Conservation (phyloP, 2,888 invertebrate species). For the Steinernema hermaphroditum region DNA sequence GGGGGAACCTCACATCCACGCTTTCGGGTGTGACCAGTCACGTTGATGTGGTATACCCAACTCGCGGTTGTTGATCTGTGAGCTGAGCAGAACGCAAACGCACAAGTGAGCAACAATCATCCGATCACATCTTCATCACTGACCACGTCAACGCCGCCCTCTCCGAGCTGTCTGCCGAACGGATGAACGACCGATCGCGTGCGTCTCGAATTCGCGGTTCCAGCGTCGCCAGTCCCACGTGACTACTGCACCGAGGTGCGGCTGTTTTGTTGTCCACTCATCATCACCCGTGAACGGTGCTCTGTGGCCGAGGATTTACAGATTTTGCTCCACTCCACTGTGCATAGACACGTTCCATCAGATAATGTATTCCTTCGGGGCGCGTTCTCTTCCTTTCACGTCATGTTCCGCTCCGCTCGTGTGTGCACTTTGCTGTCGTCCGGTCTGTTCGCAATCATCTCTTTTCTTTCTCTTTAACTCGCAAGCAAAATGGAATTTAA, state of each 20-base stretch:
- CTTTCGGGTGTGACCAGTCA: no score
- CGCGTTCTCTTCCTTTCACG: neutral
- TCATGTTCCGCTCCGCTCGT: neutral
- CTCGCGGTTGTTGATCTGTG: neutral
- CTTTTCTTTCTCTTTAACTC: no score
- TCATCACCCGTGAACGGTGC: no score
- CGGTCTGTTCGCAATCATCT: no score
- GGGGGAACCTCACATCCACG: no score
- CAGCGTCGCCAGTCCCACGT: neutral
- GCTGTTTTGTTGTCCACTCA: no score
- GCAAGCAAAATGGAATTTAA: no score
- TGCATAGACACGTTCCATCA: neutral
- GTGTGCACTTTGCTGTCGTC: constrained; percentile 1
- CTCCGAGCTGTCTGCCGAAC: neutral
- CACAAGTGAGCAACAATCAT: neutral
- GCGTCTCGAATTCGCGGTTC: neutral
- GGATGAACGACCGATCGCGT: neutral
- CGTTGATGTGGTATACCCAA: no score
- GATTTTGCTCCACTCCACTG: no score
- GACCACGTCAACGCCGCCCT: neutral
- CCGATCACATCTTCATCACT: neutral
- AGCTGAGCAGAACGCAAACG: neutral
- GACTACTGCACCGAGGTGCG: neutral
- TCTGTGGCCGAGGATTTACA: no score
- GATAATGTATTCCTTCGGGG: neutral